Percentiles rank a stretch among this genome's conserved stretches.
phyloP scores from a whole-genome alignment of 2,113 vertebrate species.

The mouse (Mus musculus) region DNA sequence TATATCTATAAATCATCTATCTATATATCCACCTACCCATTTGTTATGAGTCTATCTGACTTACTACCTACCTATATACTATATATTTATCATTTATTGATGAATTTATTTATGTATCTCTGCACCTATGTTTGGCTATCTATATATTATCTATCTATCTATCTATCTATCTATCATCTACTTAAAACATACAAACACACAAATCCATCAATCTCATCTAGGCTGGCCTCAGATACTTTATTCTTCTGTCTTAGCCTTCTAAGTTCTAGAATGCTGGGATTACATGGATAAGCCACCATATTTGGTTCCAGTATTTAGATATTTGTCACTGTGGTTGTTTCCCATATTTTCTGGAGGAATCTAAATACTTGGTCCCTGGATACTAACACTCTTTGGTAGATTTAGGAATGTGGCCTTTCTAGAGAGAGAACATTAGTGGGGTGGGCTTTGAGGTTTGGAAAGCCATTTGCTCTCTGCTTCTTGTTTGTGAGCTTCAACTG shows the following conservation, averaged over 20 bases:
- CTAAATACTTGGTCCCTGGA: not conserved
- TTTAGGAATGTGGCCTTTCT: not conserved
- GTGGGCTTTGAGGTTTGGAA: not conserved
- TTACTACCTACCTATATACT: not conserved
- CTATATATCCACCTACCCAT: not conserved
- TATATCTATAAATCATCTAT: not conserved
- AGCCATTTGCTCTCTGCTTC: not conserved
- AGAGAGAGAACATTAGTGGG: not conserved
- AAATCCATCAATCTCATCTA: not conserved
- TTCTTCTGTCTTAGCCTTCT: not conserved
- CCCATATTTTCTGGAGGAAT: not conserved
- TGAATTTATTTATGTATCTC: not conserved
- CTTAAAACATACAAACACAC: too few relatives aligned
- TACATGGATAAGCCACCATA: not conserved
- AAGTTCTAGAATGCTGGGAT: not conserved
- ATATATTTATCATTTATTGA: not conserved
- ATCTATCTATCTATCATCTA: not conserved
- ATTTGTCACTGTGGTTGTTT: not conserved
- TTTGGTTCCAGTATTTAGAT: constrained; percentile 7
- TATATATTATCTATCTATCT: not conserved
- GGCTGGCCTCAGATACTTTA: not conserved
- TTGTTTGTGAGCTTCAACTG: not conserved
- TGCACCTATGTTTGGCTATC: not conserved
- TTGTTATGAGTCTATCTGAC: not conserved
- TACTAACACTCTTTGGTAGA: not conserved